Evolutionary conservation across 2,113 vertebrate genomes (phyloP), one percentile per base, ranked within the genome.

Genomic region (Cavia aperea): DNA sequence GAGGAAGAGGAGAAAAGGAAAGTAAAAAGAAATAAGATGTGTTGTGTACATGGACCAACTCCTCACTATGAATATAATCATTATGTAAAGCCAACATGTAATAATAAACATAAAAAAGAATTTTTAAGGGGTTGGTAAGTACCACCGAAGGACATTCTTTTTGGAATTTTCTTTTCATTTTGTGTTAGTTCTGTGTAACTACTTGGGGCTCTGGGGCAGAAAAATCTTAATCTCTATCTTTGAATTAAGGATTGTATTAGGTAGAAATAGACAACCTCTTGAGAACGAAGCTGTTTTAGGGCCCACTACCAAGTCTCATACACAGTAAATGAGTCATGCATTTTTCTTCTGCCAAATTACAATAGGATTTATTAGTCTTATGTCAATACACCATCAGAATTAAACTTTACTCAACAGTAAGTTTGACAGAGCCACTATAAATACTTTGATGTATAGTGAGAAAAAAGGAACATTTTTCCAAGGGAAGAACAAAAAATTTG

Each of bases 341-440:
- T 82, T 94, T 87, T 81, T 85, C 89, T 90, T 75, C 39, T 91
- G 77, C 60, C 36, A 70, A 63, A 75, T 66, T 65, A 78, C 29
- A 86, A 85, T 23, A 26, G 8, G 54, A 56, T 66, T 89, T 88
- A 81, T 70, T 87, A 54, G 56, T 56, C 36, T 68, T 36, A 73
- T 16, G 31, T 87, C 31, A 62, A 2, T 54, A 39, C 15, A 81
- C 39, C 81, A 15, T 54, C 86, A 43, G 63, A 79, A 85, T 72
- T 92, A 63, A 77, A 90, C 85, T 77, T 70, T 23, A 33, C 54
- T 29, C 62, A 86, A 31, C 24, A 86, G 4, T 63, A 86, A 65
- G 10, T 88, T 39, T 56, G 65, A 91, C 14, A 77, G 26, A 72
- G 43, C 23, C 60, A 82, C 33, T 73, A 33, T 18, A 86, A 60